A percentile compares a stretch with the other conserved stretches of the same genome.
Evolutionary conservation across 2,797 vertebrate species (phyloP).

Genomic region (Vipera latastei): DNA sequence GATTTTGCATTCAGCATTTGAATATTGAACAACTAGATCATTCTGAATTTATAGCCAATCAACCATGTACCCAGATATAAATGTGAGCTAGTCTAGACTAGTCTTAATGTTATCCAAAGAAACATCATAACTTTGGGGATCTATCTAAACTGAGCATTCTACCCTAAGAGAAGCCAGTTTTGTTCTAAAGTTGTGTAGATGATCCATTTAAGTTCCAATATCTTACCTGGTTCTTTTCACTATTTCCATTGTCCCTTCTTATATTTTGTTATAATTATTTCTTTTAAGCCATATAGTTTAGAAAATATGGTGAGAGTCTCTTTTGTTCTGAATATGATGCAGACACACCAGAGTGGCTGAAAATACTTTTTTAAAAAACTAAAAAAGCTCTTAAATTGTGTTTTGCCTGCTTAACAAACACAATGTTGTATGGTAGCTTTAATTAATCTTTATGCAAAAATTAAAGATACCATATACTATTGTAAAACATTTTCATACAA

Average conservation of each 20-base stretch:
- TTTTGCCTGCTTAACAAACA: background rate
- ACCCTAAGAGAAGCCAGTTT: background rate
- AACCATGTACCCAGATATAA: background rate
- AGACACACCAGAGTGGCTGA: background rate
- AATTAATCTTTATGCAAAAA: background rate
- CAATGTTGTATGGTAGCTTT: background rate
- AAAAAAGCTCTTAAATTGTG: background rate
- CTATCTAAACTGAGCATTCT: background rate
- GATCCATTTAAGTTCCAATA: background rate
- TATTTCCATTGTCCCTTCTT: background rate
- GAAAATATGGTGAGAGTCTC: background rate
- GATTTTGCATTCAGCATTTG: background rate
- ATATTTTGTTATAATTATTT: background rate
- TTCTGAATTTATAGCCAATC: background rate
- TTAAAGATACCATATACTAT: background rate
- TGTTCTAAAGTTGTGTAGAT: background rate
- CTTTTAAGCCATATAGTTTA: background rate
- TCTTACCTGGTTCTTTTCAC: background rate
- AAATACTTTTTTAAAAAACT: background rate
- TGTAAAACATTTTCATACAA: background rate
- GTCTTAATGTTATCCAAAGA: background rate
- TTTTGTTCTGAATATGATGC: background rate
- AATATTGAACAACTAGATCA: background rate
- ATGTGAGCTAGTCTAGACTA: background rate
- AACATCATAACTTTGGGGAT: background rate